phyloP scores from a whole-genome alignment of 2,888 invertebrate genomes.

The Eupithecia vulgata region DNA sequence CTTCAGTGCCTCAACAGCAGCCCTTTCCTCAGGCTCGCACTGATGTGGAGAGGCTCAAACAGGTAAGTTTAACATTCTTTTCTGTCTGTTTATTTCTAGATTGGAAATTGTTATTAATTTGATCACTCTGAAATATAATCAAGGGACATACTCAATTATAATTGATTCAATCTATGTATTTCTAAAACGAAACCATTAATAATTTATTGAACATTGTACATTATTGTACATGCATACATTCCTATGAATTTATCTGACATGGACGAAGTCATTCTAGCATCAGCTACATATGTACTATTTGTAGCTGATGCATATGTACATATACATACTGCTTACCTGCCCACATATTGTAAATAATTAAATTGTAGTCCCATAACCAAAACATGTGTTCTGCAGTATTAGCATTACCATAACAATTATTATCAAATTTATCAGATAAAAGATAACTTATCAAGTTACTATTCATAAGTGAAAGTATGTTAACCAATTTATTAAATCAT shows the following conservation, averaged over 20 bases:
- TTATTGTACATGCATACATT: not conserved
- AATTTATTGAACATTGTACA: not conserved
- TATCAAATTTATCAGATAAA: not conserved
- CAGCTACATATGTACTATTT: not conserved
- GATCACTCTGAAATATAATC: too few relatives aligned
- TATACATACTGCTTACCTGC: not conserved
- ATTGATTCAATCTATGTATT: not conserved
- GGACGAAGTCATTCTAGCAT: not conserved
- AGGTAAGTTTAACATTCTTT: constrained; percentile 58
- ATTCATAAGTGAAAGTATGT: constrained; percentile 1
- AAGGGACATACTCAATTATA: too few relatives aligned
- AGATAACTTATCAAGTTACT: not conserved
- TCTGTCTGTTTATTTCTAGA: not conserved
- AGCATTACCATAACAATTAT: not conserved
- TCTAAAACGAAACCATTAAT: not conserved
- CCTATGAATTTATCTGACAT: not conserved
- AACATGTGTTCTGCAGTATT: not conserved
- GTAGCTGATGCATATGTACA: too few relatives aligned
- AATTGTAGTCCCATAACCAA: not conserved
- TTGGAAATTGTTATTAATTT: not conserved
- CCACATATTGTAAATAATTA: not conserved
- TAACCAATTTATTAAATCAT: not conserved
- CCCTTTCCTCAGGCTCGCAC: constrained; percentile 64
- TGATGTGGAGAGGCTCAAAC: constrained; percentile 78
- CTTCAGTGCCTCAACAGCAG: constrained; percentile 53